Evolutionary conservation across 64 coral and sea anemone species (phyloP), one percentile per base, ranked within the genome.

Genomic region (Stichodactyla mertensii): DNA sequence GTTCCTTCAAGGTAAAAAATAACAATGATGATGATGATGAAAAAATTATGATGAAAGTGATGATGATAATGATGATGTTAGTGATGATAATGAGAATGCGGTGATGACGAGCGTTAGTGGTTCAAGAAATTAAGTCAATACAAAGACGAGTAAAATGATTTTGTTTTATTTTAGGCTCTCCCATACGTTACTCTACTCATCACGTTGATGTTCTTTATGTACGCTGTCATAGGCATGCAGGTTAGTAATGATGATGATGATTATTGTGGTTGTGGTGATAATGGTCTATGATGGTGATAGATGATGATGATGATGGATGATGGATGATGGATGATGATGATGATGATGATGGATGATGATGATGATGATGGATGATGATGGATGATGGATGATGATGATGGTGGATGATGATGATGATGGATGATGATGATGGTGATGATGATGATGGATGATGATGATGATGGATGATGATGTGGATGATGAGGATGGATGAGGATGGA

Each of bases 151-250:
- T 2, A 59, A 16, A 66, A 16, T 66, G 62, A 18, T 66, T 16
- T 66, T 66, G 57, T 16, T 66, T 74, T 74, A 13, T 81, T 81
- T 81, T 16, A 95, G 94, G 94, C 94, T 27, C 62, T 97, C 52
- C 94, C 94, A 10, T 97, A 97, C 20, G 94, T 97, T 51, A 92
- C 91, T 15, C 79, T 92, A 7, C 90, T 97, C 24, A 93, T 97
- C 14, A 69, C 58, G 26, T 56, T 97, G 82, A 55, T 92, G 70
- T 97, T 97, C 82, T 97, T 97, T 61, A 97, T 97, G 91, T 97
- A 97, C 71, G 94, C 94, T 51, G 91, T 97, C 80, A 88, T 97
- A 20, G 94, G 94, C 52, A 97, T 97, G 94, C 94, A 97, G 94
- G 94, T 97, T 19, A 12, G 57, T 85, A 52, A 85, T 82, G 11